A percentile compares a stretch with the other conserved stretches of the same genome.
phyloP scores from a whole-genome alignment of 2,888 invertebrate genomes.

The Drosophila birchii region DNA sequence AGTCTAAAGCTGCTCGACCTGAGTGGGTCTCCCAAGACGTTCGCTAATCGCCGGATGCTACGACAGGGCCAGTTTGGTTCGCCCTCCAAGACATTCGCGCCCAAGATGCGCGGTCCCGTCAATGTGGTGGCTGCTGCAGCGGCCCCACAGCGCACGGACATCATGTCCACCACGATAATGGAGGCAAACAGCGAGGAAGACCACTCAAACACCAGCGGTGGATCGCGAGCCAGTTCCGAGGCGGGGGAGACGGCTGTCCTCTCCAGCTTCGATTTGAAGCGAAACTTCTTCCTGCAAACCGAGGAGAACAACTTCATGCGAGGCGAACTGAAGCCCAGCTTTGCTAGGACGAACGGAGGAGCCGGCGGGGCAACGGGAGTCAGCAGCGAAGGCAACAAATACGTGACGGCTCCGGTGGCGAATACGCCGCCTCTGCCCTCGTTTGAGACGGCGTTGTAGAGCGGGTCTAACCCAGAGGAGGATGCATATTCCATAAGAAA shows the following conservation, averaged over 20 bases:
- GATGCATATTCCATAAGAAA: slow-evolving; percentile 70
- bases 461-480: slow-evolving; percentile 68
- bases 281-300: slow-evolving; percentile 84
- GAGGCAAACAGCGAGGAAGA: slow-evolving; percentile 92
- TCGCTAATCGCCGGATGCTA: slow-evolving; percentile 87
- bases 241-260: slow-evolving; percentile 45
- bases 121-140: slow-evolving; percentile 81
- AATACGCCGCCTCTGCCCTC: slow-evolving; percentile 68
- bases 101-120: slow-evolving; percentile 87
- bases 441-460: slow-evolving; percentile 80
- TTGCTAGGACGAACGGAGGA: slow-evolving; percentile 42
- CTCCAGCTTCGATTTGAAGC: slow-evolving; percentile 81
- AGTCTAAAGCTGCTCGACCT: slow-evolving; percentile 89
- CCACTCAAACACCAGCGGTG: slow-evolving; percentile 88
- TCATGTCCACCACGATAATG: slow-evolving; percentile 93
- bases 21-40: slow-evolving; percentile 90
- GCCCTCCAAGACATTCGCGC: slow-evolving; percentile 86
- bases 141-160: slow-evolving; percentile 88
- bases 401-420: slow-evolving; percentile 44
- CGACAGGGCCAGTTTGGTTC: slow-evolving; percentile 86
- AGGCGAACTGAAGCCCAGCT: slow-evolving; percentile 81
- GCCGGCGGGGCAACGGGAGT: slow-evolving; percentile 2
- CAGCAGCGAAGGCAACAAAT: slow-evolving; percentile 53
- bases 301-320: slow-evolving; percentile 85
- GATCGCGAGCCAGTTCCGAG: slow-evolving; percentile 86